Conservation (phyloP, 2,113 vertebrate genomes). For the Cygnus buccinator region DNA sequence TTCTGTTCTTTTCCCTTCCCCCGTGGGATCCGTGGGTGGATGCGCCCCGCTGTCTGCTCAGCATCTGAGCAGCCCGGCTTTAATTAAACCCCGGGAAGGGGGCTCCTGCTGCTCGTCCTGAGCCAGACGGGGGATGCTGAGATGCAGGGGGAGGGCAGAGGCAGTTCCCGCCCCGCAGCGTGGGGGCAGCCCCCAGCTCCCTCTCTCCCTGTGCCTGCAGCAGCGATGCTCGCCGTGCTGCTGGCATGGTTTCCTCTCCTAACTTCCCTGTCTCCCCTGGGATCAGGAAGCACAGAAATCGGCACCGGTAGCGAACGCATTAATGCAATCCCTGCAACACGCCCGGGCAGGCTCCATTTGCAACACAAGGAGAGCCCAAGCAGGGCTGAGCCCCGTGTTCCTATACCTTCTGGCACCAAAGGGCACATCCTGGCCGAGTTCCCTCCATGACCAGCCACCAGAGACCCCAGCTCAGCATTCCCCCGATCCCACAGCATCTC, state of each 20-base stretch:
- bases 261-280: background rate
- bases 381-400: background rate
- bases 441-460: background rate
- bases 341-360: background rate
- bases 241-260: background rate
- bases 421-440: background rate
- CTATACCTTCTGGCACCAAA: rapidly evolving
- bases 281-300: background rate
- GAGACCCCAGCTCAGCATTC: background rate
- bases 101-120: background rate
- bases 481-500: background rate
- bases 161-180: rapidly evolving
- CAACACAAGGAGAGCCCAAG: background rate
- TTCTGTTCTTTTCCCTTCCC: background rate
- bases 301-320: background rate
- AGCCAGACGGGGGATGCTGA: background rate
- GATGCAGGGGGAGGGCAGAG: background rate
- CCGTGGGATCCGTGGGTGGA: background rate
- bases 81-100: background rate
- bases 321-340: rapidly evolving
- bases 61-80: background rate
- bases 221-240: background rate
- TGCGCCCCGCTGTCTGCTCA: background rate
- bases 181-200: background rate
- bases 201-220: background rate